phyloP scores from a whole-genome alignment of 2,797 vertebrate genomes.

The Leptodactylus fallax region DNA sequence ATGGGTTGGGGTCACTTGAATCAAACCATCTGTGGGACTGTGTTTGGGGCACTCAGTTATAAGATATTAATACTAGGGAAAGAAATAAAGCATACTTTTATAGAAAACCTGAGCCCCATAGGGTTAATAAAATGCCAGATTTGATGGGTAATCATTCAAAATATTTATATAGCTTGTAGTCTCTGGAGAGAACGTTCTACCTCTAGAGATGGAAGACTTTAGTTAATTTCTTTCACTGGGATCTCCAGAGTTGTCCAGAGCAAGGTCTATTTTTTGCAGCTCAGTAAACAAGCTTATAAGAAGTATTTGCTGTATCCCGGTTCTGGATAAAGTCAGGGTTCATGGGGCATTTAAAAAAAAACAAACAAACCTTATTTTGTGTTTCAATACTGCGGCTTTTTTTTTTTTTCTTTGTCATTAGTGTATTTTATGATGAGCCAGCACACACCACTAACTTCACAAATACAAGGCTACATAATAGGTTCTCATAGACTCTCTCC shows the following conservation, averaged over 20 bases:
- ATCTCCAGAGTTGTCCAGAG: conserved; percentile 39
- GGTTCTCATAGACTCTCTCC: too few relatives aligned
- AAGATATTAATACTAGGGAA: too few relatives aligned
- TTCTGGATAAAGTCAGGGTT: background rate
- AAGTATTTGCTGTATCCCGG: background rate
- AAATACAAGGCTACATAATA: too few relatives aligned
- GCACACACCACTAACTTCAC: too few relatives aligned
- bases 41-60: too few relatives aligned
- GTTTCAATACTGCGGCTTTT: too few relatives aligned
- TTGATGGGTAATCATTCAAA: conserved; percentile 49
- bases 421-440: too few relatives aligned
- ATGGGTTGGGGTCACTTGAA: too few relatives aligned
- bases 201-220: conserved; percentile 53
- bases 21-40: too few relatives aligned
- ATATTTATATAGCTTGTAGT: conserved; percentile 55
- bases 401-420: too few relatives aligned
- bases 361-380: background rate
- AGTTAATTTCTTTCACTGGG: conserved; percentile 51
- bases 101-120: background rate
- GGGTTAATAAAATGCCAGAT: conserved; percentile 14
- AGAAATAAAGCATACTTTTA: too few relatives aligned
- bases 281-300: conserved; percentile 23
- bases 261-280: conserved; percentile 43
- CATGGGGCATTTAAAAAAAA: background rate
- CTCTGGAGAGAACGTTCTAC: conserved; percentile 40